Evolutionary conservation across 2,888 invertebrate genomes (phyloP).

Genomic region (Homarus gammarus): DNA sequence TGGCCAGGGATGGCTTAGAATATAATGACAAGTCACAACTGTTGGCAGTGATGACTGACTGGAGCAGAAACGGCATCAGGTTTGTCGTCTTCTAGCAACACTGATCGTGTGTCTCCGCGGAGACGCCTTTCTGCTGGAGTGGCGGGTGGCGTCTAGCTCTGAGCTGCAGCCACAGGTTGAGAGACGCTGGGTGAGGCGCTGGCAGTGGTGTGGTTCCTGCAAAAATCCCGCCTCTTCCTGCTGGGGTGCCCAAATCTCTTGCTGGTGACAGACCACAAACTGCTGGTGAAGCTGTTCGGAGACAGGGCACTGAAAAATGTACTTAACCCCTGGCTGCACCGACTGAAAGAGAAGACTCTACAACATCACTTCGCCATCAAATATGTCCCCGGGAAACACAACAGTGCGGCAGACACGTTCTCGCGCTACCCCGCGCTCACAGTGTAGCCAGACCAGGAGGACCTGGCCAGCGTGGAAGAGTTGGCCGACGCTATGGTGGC

Average conservation of each 20-base stretch:
- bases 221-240: neutral
- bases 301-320: neutral
- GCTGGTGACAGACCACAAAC: neutral
- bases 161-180: conserved; percentile 7
- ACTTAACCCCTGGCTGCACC: conserved; percentile 9
- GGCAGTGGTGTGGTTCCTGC: neutral
- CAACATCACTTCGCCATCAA: conserved; percentile 21
- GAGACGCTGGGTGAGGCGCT: neutral
- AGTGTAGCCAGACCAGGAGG: neutral
- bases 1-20: too few species aligned
- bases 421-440: neutral
- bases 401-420: conserved; percentile 24
- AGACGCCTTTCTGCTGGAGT: too few species aligned
- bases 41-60: too few species aligned
- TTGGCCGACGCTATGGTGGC: neutral
- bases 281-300: neutral
- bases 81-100: too few species aligned
- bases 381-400: neutral
- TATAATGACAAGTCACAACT: too few species aligned
- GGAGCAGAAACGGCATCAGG: too few species aligned
- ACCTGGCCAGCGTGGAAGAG: neutral
- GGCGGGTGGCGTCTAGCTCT: conserved; percentile 32
- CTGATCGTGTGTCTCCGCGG: too few species aligned
- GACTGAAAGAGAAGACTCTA: conserved; percentile 40
- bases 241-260: neutral